Evolutionary conservation across 1,140 invertebrate genomes (phyloP), one percentile per base, ranked within the genome.

Genomic region (Bombyx mandarina): DNA sequence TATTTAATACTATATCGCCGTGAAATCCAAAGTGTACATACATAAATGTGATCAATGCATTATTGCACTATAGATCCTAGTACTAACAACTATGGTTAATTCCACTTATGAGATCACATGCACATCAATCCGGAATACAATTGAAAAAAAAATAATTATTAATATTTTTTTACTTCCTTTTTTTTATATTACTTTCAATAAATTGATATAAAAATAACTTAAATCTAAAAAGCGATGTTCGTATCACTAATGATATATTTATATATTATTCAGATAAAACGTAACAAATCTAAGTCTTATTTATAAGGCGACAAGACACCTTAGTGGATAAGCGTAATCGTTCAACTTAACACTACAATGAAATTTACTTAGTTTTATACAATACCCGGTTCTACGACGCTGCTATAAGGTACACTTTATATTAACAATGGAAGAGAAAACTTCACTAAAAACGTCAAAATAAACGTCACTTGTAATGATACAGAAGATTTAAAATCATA

Each of bases 211-310:
- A 77, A 81, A 79, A 75, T 77, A 73, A 71, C 78, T 77, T 79
- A 77, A 49, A 54, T 43, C 70, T 80, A 75, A 65, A 65, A 60
- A 66, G 59, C 62, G 60, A 59, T 43, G n/a, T 56, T 56, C 4
- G 10, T n/a, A 35, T 51, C 35, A 12, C n/a, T 7, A n/a, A 43
- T 1, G 43, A 43, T 42, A 48, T 42, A 6, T 48, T 35, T 71
- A 70, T 56, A 61, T 71, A 73, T 73, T 79, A 75, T 79, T 79
- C 67, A 68, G 60, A 73, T 74, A 73, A 73, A 79, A 76, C 69
- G 67, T 69, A 79, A 75, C 73, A 80, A 74, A 67, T 71, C 73
- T 73, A 81, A 83, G 79, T 83, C 79, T 82, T 83, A 83, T 80
- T 77, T 77, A 77, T 76, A 82, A 81, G 79, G 79, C 73, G 67